Base-by-base conservation (phyloP, 2,797 vertebrate species). In the Pseudomugil gertrudae region DNA sequence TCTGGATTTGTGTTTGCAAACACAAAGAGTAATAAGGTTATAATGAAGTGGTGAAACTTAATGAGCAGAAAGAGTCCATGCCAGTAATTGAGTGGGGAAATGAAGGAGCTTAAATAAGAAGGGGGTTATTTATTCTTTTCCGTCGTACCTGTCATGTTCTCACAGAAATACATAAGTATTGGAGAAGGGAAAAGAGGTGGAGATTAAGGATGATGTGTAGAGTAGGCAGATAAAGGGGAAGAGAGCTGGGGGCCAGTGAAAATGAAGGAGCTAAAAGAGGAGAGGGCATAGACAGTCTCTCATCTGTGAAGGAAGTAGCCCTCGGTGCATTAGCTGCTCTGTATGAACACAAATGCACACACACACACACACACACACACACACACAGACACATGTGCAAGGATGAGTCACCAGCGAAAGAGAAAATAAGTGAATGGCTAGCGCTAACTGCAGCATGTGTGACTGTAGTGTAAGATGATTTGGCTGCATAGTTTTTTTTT, bases 371-470 rank as follows among this genome's bases (percentile, higher is more conserved):
- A 66, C 57, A 71, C 47, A 55, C 30, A 57, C 66, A 67, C 61
- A 69, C 67, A 33, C 56, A 61, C 29, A 38, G 40, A 66, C 57
- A 59, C 68, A 64, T 58, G 53, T 70, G 48, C 23, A 35, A 64
- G 47, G 66, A 77, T 88, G 82, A 90, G 77, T 87, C 82, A 87
- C 75, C 56, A 26, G 68, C 27, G n/a, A 57, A 69, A 60, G 17
- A 26, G 32, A 55, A 79, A 81, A 72, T 54, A 76, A 79, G 57
- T 84, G 83, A 84, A 90, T 89, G 76, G 86, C 72, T 59, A 38
- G 50, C 52, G 40, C 57, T 75, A 54, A 72, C 43, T 67, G 74
- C 64, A 63, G 69, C 9, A 8, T 26, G 38, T 72, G 69, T 63
- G 61, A 74, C 71, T 82, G 69, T 19, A 45, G 73, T 82, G 69